phyloP scores from a whole-genome alignment of 30 jellyfish, hydroid and myxozoan species.

The Turritopsis rubra region DNA sequence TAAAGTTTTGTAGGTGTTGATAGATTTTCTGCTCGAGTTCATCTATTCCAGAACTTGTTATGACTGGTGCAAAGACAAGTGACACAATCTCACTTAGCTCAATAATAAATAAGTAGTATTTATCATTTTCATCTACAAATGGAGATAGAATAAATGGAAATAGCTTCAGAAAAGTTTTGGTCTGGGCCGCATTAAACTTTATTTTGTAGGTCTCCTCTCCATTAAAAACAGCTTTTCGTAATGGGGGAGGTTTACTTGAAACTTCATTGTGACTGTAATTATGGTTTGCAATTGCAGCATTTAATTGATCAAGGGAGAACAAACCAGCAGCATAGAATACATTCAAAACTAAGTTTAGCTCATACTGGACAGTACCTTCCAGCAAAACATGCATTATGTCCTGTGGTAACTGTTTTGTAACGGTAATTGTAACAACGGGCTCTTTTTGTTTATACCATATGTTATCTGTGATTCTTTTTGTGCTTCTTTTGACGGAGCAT shows the following conservation, averaged over 20 bases:
- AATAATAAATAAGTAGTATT: conserved; percentile 5
- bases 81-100: conserved; percentile 18
- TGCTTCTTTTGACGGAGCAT: background rate
- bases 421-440: conserved; percentile 18
- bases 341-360: background rate
- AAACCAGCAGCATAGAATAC: background rate
- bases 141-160: conserved; percentile 27
- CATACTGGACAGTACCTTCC: conserved; percentile 37
- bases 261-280: conserved; percentile 21
- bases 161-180: conserved; percentile 27
- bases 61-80: conserved; percentile 31
- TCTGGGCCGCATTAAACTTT: conserved; percentile 33
- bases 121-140: background rate
- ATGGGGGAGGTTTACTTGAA: conserved; percentile 34
- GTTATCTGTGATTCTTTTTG: conserved; percentile 7
- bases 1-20: conserved; percentile 25
- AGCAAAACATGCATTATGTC: conserved; percentile 40
- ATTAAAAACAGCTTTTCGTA: conserved; percentile 19
- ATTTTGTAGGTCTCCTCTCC: conserved; percentile 36
- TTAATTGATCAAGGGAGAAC: background rate
- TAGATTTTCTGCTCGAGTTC: background rate
- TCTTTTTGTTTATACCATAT: conserved; percentile 19
- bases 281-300: conserved; percentile 18
- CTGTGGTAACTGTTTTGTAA: conserved; percentile 37
- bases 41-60: conserved; percentile 17